Evolutionary conservation across 1,140 invertebrate species (phyloP).

Genomic region (Halesus radiatus): DNA sequence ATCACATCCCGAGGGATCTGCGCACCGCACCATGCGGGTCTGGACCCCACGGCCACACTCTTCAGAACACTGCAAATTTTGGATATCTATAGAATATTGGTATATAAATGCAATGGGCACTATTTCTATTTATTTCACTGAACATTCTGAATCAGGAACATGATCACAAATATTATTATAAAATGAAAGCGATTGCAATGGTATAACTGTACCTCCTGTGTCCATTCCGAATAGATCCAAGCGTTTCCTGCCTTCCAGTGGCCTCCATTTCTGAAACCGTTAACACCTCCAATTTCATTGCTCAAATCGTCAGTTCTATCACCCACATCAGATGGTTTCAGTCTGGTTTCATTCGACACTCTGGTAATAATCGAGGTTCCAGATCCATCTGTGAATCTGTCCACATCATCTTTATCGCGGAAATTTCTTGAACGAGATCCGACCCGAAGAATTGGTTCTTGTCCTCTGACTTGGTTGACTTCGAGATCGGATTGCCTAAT

Average conservation of each 20-base stretch:
- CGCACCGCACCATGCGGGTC: constrained; percentile 75
- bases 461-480: neutral
- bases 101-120: too few relatives aligned
- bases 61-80: constrained; percentile 67
- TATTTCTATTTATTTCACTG: too few relatives aligned
- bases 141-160: neutral
- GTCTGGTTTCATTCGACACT: constrained; percentile 39
- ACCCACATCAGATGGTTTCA: neutral
- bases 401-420: constrained; percentile 40
- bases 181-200: neutral
- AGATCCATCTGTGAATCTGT: constrained; percentile 46
- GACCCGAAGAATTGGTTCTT: neutral
- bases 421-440: constrained; percentile 27
- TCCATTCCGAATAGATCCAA: constrained; percentile 57
- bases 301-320: constrained; percentile 45
- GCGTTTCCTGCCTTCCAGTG: constrained; percentile 52
- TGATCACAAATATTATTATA: neutral
- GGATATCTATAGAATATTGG: too few relatives aligned
- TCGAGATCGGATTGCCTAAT: constrained; percentile 2
- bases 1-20: constrained; percentile 70
- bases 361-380: constrained; percentile 16
- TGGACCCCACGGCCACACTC: constrained; percentile 77
- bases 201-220: constrained; percentile 46
- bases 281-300: constrained; percentile 45
- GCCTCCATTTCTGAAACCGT: neutral